Evolutionary conservation across 1,140 invertebrate species (phyloP).

Genomic region (Papilio machaon): DNA sequence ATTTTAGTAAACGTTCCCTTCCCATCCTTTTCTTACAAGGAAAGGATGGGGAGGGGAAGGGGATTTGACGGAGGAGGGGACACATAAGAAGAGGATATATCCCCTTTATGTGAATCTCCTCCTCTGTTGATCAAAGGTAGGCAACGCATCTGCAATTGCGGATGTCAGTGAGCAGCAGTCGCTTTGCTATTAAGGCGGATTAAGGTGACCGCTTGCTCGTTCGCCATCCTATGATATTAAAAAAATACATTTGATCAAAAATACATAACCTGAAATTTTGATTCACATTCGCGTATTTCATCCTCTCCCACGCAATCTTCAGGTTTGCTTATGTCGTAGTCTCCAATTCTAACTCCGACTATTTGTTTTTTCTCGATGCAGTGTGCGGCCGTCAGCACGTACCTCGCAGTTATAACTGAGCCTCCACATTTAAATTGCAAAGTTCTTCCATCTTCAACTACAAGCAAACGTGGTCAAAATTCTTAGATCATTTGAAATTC

Average conservation of each 20-base stretch:
- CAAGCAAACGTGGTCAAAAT: not conserved
- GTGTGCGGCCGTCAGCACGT: constrained; percentile 50
- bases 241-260: not conserved
- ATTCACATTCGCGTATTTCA: constrained; percentile 39
- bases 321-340: constrained; percentile 40
- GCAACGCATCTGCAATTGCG: too few species aligned
- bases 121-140: too few species aligned
- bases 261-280: constrained; percentile 42
- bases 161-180: too few species aligned
- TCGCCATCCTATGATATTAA: too few species aligned
- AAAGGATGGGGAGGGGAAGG: too few species aligned
- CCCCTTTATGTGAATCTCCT: too few species aligned
- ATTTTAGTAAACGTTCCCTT: too few species aligned
- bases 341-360: constrained; percentile 46
- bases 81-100: too few species aligned
- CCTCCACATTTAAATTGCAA: constrained; percentile 45
- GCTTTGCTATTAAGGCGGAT: too few species aligned
- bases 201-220: too few species aligned
- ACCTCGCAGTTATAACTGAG: constrained; percentile 46
- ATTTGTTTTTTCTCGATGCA: constrained; percentile 43
- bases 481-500: not conserved
- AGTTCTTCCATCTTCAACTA: constrained; percentile 15
- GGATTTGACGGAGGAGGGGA: too few species aligned
- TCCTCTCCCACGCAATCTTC: constrained; percentile 45
- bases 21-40: too few species aligned